Evolutionary conservation across 2,113 vertebrate species (phyloP).

Genomic region (Acrocephalus kingi): DNA sequence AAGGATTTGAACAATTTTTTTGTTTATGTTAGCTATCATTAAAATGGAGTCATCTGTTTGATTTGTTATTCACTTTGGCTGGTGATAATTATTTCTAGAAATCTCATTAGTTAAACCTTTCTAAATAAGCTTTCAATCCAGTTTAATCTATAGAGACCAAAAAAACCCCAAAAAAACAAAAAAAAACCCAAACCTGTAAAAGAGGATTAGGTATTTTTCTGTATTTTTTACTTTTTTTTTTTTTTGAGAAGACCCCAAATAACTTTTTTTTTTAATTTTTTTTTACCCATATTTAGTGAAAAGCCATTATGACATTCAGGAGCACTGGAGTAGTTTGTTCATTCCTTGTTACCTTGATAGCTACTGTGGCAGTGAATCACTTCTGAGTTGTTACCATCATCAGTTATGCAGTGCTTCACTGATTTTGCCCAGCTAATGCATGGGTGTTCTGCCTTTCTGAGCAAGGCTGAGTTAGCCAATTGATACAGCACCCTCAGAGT

Average conservation of each 20-base stretch:
- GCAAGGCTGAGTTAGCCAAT: background rate
- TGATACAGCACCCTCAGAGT: background rate
- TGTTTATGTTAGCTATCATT: background rate
- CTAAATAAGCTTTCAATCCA: background rate
- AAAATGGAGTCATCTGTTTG: background rate
- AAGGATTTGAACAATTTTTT: background rate
- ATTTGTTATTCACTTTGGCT: background rate
- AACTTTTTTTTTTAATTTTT: background rate
- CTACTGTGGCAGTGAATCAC: background rate
- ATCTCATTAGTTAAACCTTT: background rate
- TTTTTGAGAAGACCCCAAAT: background rate
- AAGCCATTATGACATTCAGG: background rate
- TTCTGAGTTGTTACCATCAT: background rate
- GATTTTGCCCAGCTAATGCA: background rate
- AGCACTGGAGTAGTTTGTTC: background rate
- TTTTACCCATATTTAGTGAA: background rate
- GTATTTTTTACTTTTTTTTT: no score
- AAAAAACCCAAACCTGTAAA: background rate
- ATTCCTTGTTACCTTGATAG: background rate
- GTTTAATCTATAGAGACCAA: background rate
- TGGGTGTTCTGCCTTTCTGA: background rate
- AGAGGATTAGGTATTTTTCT: background rate
- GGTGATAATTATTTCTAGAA: background rate
- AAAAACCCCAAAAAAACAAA: background rate
- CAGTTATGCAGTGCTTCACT: background rate